phyloP scores from a whole-genome alignment of 2,888 invertebrate species.

The Pegoplata infirma region DNA sequence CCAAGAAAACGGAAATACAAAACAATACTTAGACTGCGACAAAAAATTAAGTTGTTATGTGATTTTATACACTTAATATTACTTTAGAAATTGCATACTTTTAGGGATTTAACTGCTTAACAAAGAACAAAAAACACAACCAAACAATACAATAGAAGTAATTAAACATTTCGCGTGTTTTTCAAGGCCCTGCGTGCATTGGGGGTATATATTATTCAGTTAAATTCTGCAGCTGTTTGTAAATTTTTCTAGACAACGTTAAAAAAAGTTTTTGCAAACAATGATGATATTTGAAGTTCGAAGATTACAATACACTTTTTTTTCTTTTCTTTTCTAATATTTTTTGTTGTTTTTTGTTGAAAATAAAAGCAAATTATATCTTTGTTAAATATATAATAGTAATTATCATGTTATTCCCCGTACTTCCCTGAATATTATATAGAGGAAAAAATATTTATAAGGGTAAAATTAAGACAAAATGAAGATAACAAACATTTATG shows the following conservation, averaged over 20 bases:
- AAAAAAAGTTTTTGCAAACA: not conserved
- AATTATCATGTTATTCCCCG: conserved; percentile 51
- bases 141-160: conserved; percentile 32
- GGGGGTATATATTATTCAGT: conserved; percentile 30
- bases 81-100: conserved; percentile 45
- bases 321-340: not conserved
- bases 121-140: not conserved
- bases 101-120: conserved; percentile 14
- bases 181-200: conserved; percentile 36
- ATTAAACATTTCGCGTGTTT: conserved; percentile 57
- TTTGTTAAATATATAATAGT: conserved; percentile 13
- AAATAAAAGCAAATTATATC: not conserved
- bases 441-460: not conserved
- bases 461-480: conserved; percentile 6
- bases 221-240: conserved; percentile 16
- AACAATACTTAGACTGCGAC: conserved; percentile 4
- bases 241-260: conserved; percentile 5
- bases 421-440: conserved; percentile 6
- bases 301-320: not conserved
- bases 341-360: not conserved
- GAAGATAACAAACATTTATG: conserved; percentile 47
- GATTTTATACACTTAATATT: conserved; percentile 23
- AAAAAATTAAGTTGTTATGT: conserved; percentile 32
- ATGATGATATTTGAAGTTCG: not conserved
- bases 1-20: not conserved